These are phyloP conservation scores for Acyrthosiphon pisum DNA, from an alignment of 1,140 invertebrate species.

Conservation along the genomic window DNA sequence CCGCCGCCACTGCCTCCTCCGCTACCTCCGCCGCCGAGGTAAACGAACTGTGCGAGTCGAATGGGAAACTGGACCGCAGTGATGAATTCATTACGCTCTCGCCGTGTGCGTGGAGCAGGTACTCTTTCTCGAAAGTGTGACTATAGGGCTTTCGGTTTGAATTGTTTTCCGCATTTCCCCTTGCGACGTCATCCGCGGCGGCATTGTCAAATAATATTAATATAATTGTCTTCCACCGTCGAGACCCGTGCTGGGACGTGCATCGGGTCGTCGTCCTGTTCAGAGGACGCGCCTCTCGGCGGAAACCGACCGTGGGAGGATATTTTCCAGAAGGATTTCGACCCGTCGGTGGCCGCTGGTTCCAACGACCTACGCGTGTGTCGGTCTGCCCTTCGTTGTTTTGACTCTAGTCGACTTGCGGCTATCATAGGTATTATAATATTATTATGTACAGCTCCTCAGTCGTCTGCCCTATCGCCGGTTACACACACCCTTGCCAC, in stretches of 20 bases:
- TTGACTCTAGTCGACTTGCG: not conserved
- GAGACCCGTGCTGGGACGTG: not conserved
- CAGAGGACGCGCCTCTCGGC: no score
- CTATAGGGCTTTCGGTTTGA: not conserved
- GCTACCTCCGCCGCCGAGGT: constrained; percentile 28
- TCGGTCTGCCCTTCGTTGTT: not conserved
- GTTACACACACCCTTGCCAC: not conserved
- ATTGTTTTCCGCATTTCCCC: not conserved
- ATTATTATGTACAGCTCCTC: not conserved
- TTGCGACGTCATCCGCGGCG: not conserved
- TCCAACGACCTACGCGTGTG: no score
- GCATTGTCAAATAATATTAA: no score
- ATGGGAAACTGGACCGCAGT: constrained; percentile 38
- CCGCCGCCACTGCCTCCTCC: not conserved
- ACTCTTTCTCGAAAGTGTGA: constrained; percentile 12
- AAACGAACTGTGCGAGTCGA: constrained; percentile 53
- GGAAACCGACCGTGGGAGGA: not conserved
- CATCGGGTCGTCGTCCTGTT: not conserved
- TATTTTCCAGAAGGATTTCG: no score
- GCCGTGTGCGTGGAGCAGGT: not conserved
- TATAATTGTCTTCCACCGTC: not conserved
- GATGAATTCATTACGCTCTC: constrained; percentile 29
- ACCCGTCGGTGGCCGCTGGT: no score
- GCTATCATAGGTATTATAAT: not conserved
- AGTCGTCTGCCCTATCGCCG: no score